These are phyloP conservation scores for Picathartes gymnocephalus DNA, from an alignment of 2,113 vertebrate genomes.

Conservation along the genomic window DNA sequence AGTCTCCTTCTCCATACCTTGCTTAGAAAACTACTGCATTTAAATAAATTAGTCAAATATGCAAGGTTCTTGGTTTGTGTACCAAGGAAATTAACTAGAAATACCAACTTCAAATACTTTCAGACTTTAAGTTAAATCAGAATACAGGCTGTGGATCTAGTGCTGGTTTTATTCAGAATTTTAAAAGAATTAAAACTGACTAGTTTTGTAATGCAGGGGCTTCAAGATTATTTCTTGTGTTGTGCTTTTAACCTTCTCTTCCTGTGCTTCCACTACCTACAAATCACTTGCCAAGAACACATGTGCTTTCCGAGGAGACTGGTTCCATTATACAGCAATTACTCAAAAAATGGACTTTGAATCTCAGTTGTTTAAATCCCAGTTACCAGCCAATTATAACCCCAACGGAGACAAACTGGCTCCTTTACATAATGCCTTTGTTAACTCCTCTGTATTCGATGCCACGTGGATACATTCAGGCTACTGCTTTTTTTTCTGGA, in stretches of 20 bases:
- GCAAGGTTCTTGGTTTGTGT: neutral
- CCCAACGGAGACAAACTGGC: slow-evolving; percentile 52
- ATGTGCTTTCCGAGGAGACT: neutral
- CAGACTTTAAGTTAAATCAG: neutral
- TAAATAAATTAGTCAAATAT: neutral
- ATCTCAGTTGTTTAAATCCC: slow-evolving; percentile 16
- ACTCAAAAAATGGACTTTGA: slow-evolving; percentile 25
- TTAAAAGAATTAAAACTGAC: neutral
- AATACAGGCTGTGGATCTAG: neutral
- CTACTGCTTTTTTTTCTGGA: slow-evolving; percentile 48
- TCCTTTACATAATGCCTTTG: slow-evolving; percentile 52
- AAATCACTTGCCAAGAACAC: neutral
- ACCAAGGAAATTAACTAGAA: neutral
- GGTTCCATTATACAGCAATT: neutral
- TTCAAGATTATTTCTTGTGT: neutral
- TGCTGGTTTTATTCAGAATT: neutral
- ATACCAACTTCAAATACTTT: neutral
- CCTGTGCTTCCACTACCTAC: neutral
- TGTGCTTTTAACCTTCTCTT: neutral
- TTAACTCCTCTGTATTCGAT: slow-evolving; percentile 13
- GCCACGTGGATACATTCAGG: slow-evolving; percentile 51
- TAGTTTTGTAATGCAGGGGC: neutral
- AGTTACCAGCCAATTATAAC: slow-evolving; percentile 26
- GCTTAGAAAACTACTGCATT: neutral
- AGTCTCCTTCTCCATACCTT: neutral